Evolutionary conservation across 2,888 invertebrate genomes (phyloP), one percentile per base, ranked within the genome.

Genomic region (Athalia circularis): DNA sequence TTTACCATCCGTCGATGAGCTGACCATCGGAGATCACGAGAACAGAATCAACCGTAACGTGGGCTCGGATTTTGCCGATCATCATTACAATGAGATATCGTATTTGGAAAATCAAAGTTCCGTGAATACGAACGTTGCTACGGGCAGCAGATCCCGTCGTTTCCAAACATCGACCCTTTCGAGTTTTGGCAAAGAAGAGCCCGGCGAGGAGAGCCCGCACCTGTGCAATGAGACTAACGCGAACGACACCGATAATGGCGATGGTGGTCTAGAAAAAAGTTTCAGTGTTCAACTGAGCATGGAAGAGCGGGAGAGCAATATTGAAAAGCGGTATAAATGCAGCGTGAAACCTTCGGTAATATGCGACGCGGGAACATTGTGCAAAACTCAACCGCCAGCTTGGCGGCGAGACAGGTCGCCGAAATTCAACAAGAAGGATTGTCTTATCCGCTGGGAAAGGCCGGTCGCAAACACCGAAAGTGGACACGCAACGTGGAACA

Each of bases 271-370:
- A 9, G 78, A 72, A n/a, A 52, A 72, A 78, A 72, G 83, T 65
- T 89, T 89, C 74, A 85, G 83, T 70, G 77, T 85, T 1, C 88
- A 88, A 74, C 79, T 89, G 77, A 88, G 81, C 77, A 87, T 89
- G 80, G 88, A 89, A 8, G 86, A 85, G 11, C 79, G 11, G 9
- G 87, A 88, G 5, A 86, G 82, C 4, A 88, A 88, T 79, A 77
- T 85, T 45, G 88, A 88, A 78, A 90, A 90, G 77, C 87, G 89
- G 50, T 88, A 87, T 85, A 90, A 90, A 79, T 85, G 87, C 9
- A 84, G 87, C 7, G 78, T 81, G 7, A 84, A 84, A 47, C 48
- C 59, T 11, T 29, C 15, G 15, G 62, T 13, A 9, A 74, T 47
- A 8, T 11, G 13, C 9, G 11, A 8, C 43, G 29, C 8, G 11